A percentile compares a stretch with the other conserved stretches of the same genome.
Evolutionary conservation across 2,113 vertebrate genomes (phyloP).

Genomic region (Sterrhoptilus dennistouni): DNA sequence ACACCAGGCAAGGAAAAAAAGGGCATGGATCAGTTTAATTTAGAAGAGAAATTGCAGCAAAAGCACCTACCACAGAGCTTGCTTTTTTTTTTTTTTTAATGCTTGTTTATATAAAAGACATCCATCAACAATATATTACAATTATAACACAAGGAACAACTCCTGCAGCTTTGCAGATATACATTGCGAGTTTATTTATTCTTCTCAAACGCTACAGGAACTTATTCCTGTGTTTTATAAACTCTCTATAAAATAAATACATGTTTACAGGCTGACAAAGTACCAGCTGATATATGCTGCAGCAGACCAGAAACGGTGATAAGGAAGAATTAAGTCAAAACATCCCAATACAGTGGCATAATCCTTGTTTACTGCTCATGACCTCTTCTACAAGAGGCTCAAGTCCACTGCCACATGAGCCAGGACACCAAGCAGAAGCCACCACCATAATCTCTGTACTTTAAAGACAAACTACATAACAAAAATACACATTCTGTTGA

Average conservation of each 20-base stretch:
- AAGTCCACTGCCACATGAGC: background rate
- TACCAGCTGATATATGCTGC: background rate
- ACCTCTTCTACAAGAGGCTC: background rate
- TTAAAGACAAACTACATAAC: background rate
- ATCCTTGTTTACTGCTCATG: background rate
- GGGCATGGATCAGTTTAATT: background rate
- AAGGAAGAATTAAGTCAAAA: background rate
- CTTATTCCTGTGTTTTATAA: background rate
- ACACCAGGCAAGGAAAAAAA: background rate
- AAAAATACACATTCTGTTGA: background rate
- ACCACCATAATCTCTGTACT: background rate
- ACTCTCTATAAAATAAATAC: background rate
- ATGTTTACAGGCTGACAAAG: background rate
- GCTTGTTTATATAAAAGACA: background rate
- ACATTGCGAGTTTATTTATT: background rate
- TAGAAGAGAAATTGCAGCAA: background rate
- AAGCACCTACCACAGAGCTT: background rate
- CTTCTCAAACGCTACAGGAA: background rate
- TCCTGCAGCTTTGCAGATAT: background rate
- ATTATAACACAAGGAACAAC: background rate
- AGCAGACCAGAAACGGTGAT: background rate
- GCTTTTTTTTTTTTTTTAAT: background rate
- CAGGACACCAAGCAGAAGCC: background rate
- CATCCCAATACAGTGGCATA: background rate
- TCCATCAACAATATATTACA: background rate